Evolutionary conservation across 2,797 vertebrate genomes (phyloP).

Genomic region (Betta splendens): DNA sequence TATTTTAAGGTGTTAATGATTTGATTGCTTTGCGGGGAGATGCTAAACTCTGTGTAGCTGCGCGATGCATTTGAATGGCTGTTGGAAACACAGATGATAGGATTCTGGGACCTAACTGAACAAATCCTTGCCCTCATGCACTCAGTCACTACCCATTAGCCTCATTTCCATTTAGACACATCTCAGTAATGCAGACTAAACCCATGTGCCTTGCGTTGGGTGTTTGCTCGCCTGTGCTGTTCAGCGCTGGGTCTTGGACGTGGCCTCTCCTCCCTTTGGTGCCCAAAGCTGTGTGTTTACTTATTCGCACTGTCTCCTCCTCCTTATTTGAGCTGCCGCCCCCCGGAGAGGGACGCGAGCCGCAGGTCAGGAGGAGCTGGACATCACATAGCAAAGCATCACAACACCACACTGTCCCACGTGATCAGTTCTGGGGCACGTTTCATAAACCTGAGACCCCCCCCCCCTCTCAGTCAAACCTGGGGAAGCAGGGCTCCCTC

Average conservation of each 20-base stretch:
- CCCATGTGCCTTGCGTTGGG: conserved; percentile 17
- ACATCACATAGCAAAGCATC: conserved; percentile 38
- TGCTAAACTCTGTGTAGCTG: conserved; percentile 6
- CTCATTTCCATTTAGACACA: conserved; percentile 54
- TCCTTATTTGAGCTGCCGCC: conserved; percentile 17
- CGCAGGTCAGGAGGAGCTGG: conserved; percentile 8
- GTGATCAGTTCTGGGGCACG: conserved; percentile 1
- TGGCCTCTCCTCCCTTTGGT: conserved; percentile 6
- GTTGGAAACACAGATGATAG: conserved; percentile 29
- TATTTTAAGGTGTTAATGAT: conserved; percentile 46
- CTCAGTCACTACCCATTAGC: conserved; percentile 28
- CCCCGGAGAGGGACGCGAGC: conserved; percentile 14
- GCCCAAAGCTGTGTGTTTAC: conserved; percentile 11
- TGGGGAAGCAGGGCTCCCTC: conserved; percentile 17
- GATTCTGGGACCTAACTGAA: conserved; percentile 35
- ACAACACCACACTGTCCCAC: conserved; percentile 35
- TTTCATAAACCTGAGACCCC: conserved; percentile 40
- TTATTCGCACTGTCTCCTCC: conserved; percentile 22
- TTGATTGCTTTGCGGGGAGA: conserved; percentile 37
- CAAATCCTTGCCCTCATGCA: conserved; percentile 19
- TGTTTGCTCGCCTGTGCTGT: conserved; percentile 6
- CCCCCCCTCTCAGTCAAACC: conserved; percentile 24
- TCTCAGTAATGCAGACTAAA: conserved; percentile 16
- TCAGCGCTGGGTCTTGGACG: not conserved
- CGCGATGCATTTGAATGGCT: conserved; percentile 1